Evolutionary conservation across 1,140 invertebrate genomes (phyloP), one percentile per base, ranked within the genome.

Genomic region (Neodiprion pinetum): DNA sequence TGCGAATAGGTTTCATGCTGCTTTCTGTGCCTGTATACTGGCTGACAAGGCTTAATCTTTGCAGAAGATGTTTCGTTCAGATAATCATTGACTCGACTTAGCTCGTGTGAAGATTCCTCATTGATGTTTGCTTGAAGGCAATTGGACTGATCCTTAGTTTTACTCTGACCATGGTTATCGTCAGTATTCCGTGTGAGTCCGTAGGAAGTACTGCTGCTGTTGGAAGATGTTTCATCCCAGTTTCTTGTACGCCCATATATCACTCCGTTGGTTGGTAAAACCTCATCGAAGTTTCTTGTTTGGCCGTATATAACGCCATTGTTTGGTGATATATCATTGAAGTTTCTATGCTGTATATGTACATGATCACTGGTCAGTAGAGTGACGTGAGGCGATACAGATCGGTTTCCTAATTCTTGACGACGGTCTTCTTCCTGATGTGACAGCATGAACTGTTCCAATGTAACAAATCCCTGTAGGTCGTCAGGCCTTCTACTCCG

Each of bases 371-470:
- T 84, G 10, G 77, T 80, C 11, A 83, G 70, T 71, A 82, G 79
- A 1, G 81, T 84, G 7, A 78, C 70, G 1, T 76, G 80, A 1
- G 81, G 67, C 1, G 79, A 79, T 21, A 78, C 61, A 10, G 80
- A 78, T 67, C 71, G 75, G 40, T 77, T 82, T 66, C 50, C 61
- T 23, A 72, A 48, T 47, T 69, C 74, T 47, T 71, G 71, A 61
- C 77, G 85, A n/a, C 92, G 88, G 82, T 94, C 93, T 85, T 94
- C 93, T 74, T 90, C 91, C 80, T 93, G 93, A 79, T 93, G 92
- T 73, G 91, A 89, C 67, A 93, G 86, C 93, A 95, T 94, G 78
- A 95, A 90, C 84, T 94, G 92, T 86, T 95, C 93, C 7, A 95
- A 87, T 0, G 93, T 95, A 1, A 92, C 87, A 79, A 91, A 91